Base-by-base conservation (phyloP, 2,888 invertebrate genomes). In the Liposcelis brunnea region DNA sequence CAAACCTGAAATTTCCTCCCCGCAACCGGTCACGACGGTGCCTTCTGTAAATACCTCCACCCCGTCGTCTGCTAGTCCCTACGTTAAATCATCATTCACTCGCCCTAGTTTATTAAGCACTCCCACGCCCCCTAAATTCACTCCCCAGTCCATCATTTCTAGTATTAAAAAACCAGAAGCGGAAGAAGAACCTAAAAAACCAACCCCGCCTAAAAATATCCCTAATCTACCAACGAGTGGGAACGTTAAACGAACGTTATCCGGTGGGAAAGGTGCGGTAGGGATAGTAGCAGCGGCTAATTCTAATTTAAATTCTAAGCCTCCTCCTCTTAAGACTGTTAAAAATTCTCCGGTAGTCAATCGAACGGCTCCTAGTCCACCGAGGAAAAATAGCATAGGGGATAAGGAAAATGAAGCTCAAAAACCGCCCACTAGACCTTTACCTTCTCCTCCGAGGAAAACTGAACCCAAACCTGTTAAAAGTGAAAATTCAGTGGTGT, bases 401-500 rank as follows among this genome's bases (percentile, higher is more conserved):
- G 26, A 61, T 64, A 50, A 68, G 58, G 46, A 66, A 65, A 7
- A 60, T 60, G 3, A 61, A 68, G 1, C 68, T 44, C 18, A 49
- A 31, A 49, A 51, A 40, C 7, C 47, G 35, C 26, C 12, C 37
- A 31, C 38, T 35, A 12, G 57, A 2, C 53, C 60, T 35, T 61
- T 59, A 49, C 55, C 62, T 2, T 62, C 62, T 15, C 56, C 52
- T 11, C 55, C 61, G 1, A 56, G 56, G 3, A 55, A 58, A 44
- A 48, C 56, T 1, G 48, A 53, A 2, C 43, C 26, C 5, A 26
- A 26, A 26, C 8, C 26, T 26, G 68, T 67, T 53, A 68, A 68
- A 51, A 68, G 66, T 50, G 65, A 64, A 56, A 67, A 66, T 26
- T 68, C 68, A 59, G 59, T 67, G 4, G 66, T 67, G 4, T 66